These are phyloP conservation scores for Montipora sp. DNA, from an alignment of 64 coral and sea anemone genomes.

Conservation along the genomic window DNA sequence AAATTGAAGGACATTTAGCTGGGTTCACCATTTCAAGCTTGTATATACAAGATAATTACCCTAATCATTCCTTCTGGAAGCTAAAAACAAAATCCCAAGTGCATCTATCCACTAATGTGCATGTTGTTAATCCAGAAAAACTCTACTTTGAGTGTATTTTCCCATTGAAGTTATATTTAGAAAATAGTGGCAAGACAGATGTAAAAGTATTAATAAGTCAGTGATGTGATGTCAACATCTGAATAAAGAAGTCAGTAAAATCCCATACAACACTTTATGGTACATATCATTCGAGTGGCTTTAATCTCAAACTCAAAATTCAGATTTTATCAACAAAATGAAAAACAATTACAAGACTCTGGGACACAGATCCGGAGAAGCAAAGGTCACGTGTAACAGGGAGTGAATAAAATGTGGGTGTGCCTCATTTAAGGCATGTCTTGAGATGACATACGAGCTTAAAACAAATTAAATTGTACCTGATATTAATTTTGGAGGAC, in stretches of 20 bases:
- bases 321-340: conserved; percentile 9
- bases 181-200: conserved; percentile 8
- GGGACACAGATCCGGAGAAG: not conserved
- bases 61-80: not conserved
- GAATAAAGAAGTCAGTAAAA: not conserved
- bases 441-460: not conserved
- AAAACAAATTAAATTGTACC: not conserved
- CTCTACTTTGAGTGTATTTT: conserved; percentile 1
- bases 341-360: not conserved
- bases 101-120: not conserved
- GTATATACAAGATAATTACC: not conserved
- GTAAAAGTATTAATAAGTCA: not conserved
- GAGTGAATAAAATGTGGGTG: not conserved
- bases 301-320: conserved; percentile 1
- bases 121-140: conserved; percentile 9
- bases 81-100: conserved; percentile 4
- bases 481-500: not conserved
- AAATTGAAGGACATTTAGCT: not conserved
- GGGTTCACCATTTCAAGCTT: conserved; percentile 12
- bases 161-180: not conserved
- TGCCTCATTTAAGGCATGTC: conserved; percentile 12
- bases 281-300: not conserved
- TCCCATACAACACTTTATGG: conserved; percentile 4
- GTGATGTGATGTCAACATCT: not conserved
- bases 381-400: conserved; percentile 12